Base-by-base conservation (phyloP, 2,113 vertebrate genomes). In the Oxyruncus cristatus region DNA sequence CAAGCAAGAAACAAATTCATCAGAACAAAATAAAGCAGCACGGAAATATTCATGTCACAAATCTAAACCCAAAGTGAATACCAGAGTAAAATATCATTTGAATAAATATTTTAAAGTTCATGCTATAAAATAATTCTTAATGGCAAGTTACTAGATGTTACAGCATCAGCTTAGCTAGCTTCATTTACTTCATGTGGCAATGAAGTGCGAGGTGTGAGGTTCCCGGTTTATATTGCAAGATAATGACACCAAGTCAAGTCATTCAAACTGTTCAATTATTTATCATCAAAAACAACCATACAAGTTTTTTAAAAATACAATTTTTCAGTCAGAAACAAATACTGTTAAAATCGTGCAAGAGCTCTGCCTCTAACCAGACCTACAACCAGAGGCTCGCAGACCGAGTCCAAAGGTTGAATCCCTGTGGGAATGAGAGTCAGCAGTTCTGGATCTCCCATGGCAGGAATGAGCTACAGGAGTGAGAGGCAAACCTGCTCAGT, bases 81-180 rank as follows among this genome's bases (percentile, higher is more conserved):
- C 99, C 98, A 99, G 99, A 99, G 99, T 99, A 99, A 99, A 99
- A 99, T 99, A 99, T 99, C 96, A 99, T 99, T 99, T 99, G 99
- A 99, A 99, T 99, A 99, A 99, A 99, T 99, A 99, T 98, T 98
- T 97, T 98, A 97, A 99, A 98, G 98, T 98, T 98, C 99, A 99
- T 99, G 99, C 99, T 99, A 99, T 99, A 99, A 99, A 99, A 99
- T 99, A 99, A 99, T 98, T 98, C 99, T 98, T 99, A 99, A 99
- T 99, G 99, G 99, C 98, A 99, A 99, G 98, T 98, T 98, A 98
- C 98, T 98, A 98, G 98, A 98, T 93, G 97, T 98, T 98, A 99
- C 98, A 99, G 99, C 98, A 98, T 99, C 98, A 99, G 99, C 99
- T 98, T 99, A 99, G 98, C 98, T 99, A 99, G 99, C 99, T 99